phyloP scores from a whole-genome alignment of 1,140 invertebrate genomes.

The Atta texana region DNA sequence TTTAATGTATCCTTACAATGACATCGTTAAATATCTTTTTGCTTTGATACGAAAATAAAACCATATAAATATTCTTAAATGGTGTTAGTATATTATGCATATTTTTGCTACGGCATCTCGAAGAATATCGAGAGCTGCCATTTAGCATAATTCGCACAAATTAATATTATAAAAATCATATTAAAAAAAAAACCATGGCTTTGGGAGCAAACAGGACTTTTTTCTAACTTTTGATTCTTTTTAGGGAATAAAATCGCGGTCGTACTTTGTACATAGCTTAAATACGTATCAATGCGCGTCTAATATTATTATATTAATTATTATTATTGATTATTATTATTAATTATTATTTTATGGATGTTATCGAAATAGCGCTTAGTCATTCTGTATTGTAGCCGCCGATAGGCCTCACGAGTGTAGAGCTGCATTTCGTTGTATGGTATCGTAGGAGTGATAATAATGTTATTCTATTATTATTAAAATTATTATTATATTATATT shows the following conservation, averaged over 20 bases:
- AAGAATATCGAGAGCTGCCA: slow-evolving; percentile 79
- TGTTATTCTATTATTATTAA: slow-evolving; percentile 79
- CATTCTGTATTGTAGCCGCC: slow-evolving; percentile 77
- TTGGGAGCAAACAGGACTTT: slow-evolving; percentile 12
- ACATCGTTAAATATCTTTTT: slow-evolving; percentile 1
- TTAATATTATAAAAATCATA: not conserved
- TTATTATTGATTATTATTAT: slow-evolving; percentile 80
- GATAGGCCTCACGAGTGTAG: slow-evolving; percentile 76
- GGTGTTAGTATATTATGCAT: slow-evolving; percentile 11
- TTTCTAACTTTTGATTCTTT: slow-evolving; percentile 6
- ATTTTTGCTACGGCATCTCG: slow-evolving; percentile 79
- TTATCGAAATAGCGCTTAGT: slow-evolving; percentile 81
- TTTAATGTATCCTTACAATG: not conserved
- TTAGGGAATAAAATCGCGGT: slow-evolving; percentile 80
- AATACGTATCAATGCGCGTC: slow-evolving; percentile 78
- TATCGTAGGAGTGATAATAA: slow-evolving; percentile 84
- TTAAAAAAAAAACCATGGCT: slow-evolving; percentile 8
- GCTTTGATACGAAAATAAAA: not conserved
- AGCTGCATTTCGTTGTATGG: slow-evolving; percentile 80
- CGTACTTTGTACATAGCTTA: slow-evolving; percentile 85
- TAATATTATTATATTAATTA: slow-evolving; percentile 83
- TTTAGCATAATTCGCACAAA: slow-evolving; percentile 64
- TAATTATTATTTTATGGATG: slow-evolving; percentile 76
- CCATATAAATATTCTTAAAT: not conserved
- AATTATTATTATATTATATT: slow-evolving; percentile 71